Evolutionary conservation across 2,888 invertebrate genomes (phyloP).

Genomic region (Melipona bicolor): DNA sequence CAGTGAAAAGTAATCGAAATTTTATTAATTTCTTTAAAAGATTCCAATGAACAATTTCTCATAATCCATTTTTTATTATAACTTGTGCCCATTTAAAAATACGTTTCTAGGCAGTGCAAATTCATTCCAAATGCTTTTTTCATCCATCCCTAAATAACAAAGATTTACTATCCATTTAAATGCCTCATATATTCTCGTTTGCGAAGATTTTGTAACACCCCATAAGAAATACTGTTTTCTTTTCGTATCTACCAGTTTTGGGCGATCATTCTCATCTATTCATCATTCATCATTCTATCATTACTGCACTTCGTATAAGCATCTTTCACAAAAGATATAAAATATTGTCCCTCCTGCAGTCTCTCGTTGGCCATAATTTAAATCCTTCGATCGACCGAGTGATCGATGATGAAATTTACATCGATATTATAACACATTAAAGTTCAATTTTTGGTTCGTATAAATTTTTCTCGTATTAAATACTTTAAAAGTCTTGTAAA

Average conservation of each 20-base stretch:
- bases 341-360: slow-evolving; percentile 6
- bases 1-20: background rate
- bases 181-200: slow-evolving; percentile 33
- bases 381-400: background rate
- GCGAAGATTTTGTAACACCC: slow-evolving; percentile 43
- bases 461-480: background rate
- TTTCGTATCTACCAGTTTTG: slow-evolving; percentile 15
- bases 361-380: slow-evolving; percentile 9
- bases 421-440: background rate
- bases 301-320: slow-evolving; percentile 3
- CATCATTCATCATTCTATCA: slow-evolving; percentile 3
- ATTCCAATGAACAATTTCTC: background rate
- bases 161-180: slow-evolving; percentile 52
- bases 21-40: background rate
- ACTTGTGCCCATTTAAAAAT: background rate
- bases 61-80: background rate
- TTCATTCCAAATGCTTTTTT: slow-evolving; percentile 32
- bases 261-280: slow-evolving; percentile 40
- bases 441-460: background rate
- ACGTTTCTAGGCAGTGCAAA: background rate
- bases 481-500: background rate
- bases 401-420: slow-evolving; percentile 17
- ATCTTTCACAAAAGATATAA: slow-evolving; percentile 11
- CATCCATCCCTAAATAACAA: slow-evolving; percentile 40
- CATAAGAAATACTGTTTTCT: slow-evolving; percentile 49